A percentile compares a stretch with the other conserved stretches of the same genome.
Conservation (phyloP, 2,888 invertebrate genomes). For the Sclerodermus sp. region DNA sequence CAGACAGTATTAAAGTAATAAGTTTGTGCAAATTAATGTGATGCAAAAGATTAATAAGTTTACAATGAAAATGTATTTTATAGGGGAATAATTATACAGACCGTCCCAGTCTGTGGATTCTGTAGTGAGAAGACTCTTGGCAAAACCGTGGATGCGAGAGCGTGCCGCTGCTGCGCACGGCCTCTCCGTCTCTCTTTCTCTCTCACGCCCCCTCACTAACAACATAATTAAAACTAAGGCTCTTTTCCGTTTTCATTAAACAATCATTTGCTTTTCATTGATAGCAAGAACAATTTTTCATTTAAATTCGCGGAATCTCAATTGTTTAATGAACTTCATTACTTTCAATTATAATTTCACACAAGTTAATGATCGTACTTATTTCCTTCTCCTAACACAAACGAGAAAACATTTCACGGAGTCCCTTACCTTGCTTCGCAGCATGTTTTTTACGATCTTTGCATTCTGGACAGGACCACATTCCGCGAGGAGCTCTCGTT, state of each 20-base stretch:
- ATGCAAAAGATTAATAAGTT: conserved; percentile 5
- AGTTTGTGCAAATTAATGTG: neutral
- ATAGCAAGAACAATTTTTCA: neutral
- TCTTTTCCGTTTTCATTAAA: conserved; percentile 25
- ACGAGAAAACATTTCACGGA: too few relatives aligned
- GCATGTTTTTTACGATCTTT: conserved; percentile 53
- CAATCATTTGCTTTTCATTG: conserved; percentile 6
- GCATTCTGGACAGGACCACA: conserved; percentile 67
- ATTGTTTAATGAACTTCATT: too few relatives aligned
- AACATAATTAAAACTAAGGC: conserved; percentile 45
- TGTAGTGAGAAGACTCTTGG: conserved; percentile 62
- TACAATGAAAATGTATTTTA: too few relatives aligned
- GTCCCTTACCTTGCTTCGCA: conserved; percentile 42
- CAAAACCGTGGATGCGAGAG: conserved; percentile 68
- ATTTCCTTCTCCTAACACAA: too few relatives aligned
- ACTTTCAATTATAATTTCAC: too few relatives aligned
- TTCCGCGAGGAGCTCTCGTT: conserved; percentile 64
- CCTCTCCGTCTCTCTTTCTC: conserved; percentile 60
- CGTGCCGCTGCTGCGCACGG: conserved; percentile 68
- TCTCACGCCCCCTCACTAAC: conserved; percentile 60
- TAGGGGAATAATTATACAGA: conserved; percentile 44
- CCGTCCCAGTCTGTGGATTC: conserved; percentile 56
- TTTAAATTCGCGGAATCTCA: too few relatives aligned
- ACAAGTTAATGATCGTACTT: too few relatives aligned
- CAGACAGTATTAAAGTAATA: neutral